Evolutionary conservation across 2,113 vertebrate genomes (phyloP).

Genomic region (Etheostoma spectabile): DNA sequence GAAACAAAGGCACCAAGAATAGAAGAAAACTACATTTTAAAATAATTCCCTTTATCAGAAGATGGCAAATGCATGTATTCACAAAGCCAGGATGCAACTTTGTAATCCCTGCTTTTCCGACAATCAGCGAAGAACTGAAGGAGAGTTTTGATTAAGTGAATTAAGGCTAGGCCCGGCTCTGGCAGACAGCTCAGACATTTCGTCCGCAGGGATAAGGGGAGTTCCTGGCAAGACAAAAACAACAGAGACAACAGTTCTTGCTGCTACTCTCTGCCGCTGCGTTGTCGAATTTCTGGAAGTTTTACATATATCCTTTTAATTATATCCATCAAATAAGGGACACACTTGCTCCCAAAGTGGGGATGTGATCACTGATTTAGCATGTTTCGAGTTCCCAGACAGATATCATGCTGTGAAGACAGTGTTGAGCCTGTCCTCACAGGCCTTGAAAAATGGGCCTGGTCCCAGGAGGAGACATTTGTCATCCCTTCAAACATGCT

Average conservation of each 20-base stretch:
- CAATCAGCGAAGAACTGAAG: slow-evolving; percentile 46
- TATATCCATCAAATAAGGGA: slow-evolving; percentile 47
- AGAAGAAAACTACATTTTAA: slow-evolving; percentile 38
- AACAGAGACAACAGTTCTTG: slow-evolving; percentile 31
- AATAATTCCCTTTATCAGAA: slow-evolving; percentile 62
- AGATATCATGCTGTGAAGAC: slow-evolving; percentile 51
- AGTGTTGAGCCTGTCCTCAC: slow-evolving; percentile 44
- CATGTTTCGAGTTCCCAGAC: slow-evolving; percentile 25
- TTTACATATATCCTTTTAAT: slow-evolving; percentile 53
- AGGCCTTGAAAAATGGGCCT: slow-evolving; percentile 18
- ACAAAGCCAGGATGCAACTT: slow-evolving; percentile 44
- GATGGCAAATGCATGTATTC: slow-evolving; percentile 53
- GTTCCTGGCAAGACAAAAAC: slow-evolving; percentile 54
- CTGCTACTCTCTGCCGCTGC: slow-evolving; percentile 43
- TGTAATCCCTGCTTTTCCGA: slow-evolving; percentile 51
- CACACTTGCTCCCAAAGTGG: slow-evolving; percentile 22
- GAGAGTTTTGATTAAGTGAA: slow-evolving; percentile 68
- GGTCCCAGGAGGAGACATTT: slow-evolving; percentile 10
- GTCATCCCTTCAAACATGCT: slow-evolving; percentile 31
- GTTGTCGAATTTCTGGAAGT: slow-evolving; percentile 50
- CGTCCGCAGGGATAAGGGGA: slow-evolving; percentile 24
- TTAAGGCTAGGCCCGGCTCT: slow-evolving; percentile 40
- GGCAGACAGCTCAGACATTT: slow-evolving; percentile 45
- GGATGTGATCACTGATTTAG: slow-evolving; percentile 47
- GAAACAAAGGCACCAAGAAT: slow-evolving; percentile 57